Conservation (phyloP, 1,140 invertebrate species). For the Pseudobourletiella spinata region DNA sequence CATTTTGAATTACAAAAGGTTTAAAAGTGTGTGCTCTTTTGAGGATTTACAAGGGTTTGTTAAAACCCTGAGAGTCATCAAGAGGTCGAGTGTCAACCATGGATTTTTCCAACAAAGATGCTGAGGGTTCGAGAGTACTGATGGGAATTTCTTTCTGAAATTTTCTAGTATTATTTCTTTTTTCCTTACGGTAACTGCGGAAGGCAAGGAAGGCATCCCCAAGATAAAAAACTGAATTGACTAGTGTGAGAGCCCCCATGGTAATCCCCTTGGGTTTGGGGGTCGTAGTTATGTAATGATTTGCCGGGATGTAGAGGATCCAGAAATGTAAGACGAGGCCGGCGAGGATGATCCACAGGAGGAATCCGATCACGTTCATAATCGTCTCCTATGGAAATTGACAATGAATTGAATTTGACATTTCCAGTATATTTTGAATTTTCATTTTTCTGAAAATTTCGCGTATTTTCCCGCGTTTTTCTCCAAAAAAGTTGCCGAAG, state of each 20-base stretch:
- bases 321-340: conserved; percentile 76
- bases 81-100: no score
- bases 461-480: no score
- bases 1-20: background rate
- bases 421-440: no score
- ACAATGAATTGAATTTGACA: no score
- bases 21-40: background rate
- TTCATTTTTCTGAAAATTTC: no score
- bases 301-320: conserved; percentile 41
- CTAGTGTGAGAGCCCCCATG: conserved; percentile 63
- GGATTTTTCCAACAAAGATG: no score
- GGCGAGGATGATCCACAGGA: conserved; percentile 71
- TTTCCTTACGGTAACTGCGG: conserved; percentile 46
- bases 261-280: conserved; percentile 55
- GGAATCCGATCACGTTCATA: conserved; percentile 74
- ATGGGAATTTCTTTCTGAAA: no score
- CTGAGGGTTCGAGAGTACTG: no score
- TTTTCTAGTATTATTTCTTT: background rate
- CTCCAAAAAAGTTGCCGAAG: no score
- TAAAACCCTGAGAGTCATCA: no score
- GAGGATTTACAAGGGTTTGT: no score
- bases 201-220: conserved; percentile 65
- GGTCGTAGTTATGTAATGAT: conserved; percentile 29
- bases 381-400: conserved; percentile 48
- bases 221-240: conserved; percentile 65